Evolutionary conservation across 2,888 invertebrate genomes (phyloP), one percentile per base, ranked within the genome.

Genomic region (Scelioninae gen. 2): DNA sequence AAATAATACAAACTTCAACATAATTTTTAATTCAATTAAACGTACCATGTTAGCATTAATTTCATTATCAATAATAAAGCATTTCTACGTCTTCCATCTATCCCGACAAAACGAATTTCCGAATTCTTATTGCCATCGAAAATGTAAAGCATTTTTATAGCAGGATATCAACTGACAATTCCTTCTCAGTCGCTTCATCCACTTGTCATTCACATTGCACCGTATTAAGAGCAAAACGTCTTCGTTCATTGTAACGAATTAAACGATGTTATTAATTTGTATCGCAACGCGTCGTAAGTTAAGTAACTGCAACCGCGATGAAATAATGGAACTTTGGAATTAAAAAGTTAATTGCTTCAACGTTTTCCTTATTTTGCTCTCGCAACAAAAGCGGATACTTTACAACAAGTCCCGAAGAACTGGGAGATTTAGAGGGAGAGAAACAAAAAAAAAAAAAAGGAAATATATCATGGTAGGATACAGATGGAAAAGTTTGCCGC

Each of bases 401-500:
- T 19, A 2, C 6, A 22, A 13, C 19, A n/a, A 41, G 3, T 41
- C n/a, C n/a, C 39, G 15, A 7, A 15, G n/a, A 41, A 41, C 22
- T 2, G n/a, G 22, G n/a, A 11, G 43, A 1, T 11, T 28, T 31
- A 11, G 9, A 45, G n/a, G n/a, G n/a, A n/a, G n/a, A n/a, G n/a
- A n/a, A n/a, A n/a, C n/a, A n/a, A n/a, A n/a, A n/a, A n/a, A n/a
- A n/a, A n/a, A n/a, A n/a, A n/a, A n/a, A n/a, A 31, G 45, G 28
- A 37, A 46, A 33, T 45, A 53, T 19, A 33, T 35, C 19, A 25
- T 28, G 45, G 11, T n/a, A 16, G 37, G 19, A 25, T n/a, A 9
- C 13, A 9, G 37, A 52, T 60, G 33, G 48, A 3, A 53, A 61
- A 67, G 60, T 72, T 61, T 48, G 46, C 11, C n/a, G 22, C 18